Conservation (phyloP, 2,113 vertebrate genomes). For the Rhinopomastus cyanomelas region DNA sequence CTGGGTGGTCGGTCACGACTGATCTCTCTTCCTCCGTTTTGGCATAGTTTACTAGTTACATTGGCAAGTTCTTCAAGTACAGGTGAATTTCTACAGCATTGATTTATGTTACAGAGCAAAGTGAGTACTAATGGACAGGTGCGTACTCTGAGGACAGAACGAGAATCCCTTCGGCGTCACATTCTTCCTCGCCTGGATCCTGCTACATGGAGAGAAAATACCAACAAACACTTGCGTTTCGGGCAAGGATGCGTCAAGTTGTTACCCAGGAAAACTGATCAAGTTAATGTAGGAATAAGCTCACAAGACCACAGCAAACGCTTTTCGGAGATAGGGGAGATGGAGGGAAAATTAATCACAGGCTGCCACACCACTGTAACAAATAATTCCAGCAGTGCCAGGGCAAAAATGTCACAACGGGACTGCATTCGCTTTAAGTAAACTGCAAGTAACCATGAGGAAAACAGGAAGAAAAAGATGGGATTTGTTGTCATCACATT, state of each 20-base stretch:
- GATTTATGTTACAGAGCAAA: slow-evolving; percentile 21
- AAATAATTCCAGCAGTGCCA: slow-evolving; percentile 20
- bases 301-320: not conserved
- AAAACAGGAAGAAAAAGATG: not conserved
- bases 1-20: not conserved
- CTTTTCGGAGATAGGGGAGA: slow-evolving; percentile 1
- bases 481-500: slow-evolving; percentile 26
- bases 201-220: slow-evolving; percentile 8
- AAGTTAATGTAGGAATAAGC: not conserved
- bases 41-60: slow-evolving; percentile 40
- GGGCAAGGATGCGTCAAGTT: not conserved
- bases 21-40: not conserved
- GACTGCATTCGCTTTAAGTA: not conserved
- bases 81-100: slow-evolving; percentile 49
- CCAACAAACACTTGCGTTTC: slow-evolving; percentile 25
- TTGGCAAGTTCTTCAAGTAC: slow-evolving; percentile 61
- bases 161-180: slow-evolving; percentile 51
- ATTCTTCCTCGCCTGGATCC: slow-evolving; percentile 44
- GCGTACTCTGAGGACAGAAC: slow-evolving; percentile 25
- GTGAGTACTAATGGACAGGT: not conserved
- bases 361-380: not conserved
- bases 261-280: not conserved
- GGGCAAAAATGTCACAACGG: not conserved
- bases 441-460: not conserved
- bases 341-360: not conserved